Evolutionary conservation across 2,888 invertebrate genomes (phyloP).

Genomic region (Mythimna lalbum): DNA sequence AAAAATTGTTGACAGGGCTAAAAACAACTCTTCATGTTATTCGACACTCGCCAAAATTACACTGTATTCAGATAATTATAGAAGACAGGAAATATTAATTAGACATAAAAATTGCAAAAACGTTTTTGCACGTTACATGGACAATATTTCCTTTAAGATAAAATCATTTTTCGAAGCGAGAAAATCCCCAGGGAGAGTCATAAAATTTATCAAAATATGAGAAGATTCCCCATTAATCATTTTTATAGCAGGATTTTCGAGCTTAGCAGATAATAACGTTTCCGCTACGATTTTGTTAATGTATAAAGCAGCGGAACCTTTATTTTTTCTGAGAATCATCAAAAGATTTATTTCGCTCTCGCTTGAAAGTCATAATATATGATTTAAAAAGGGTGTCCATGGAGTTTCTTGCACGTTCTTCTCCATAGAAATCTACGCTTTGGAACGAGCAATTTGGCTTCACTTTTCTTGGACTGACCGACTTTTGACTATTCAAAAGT

Average conservation of each 20-base stretch:
- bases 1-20: not conserved
- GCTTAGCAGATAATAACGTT: not conserved
- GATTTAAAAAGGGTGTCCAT: too few relatives aligned
- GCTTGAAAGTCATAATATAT: too few relatives aligned
- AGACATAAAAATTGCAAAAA: too few relatives aligned
- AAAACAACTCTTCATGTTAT: not conserved
- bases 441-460: too few relatives aligned
- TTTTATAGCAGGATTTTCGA: not conserved
- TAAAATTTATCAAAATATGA: constrained; percentile 13
- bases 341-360: too few relatives aligned
- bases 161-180: not conserved
- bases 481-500: too few relatives aligned
- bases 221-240: constrained; percentile 9
- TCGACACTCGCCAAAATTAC: not conserved
- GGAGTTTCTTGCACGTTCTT: too few relatives aligned
- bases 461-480: too few relatives aligned
- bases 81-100: not conserved
- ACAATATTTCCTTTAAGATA: not conserved
- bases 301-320: too few relatives aligned
- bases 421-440: too few relatives aligned
- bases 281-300: constrained; percentile 11
- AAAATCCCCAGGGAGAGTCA: not conserved
- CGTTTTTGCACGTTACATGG: not conserved
- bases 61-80: not conserved
- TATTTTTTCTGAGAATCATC: too few relatives aligned